A percentile compares a stretch with the other conserved stretches of the same genome.
These are phyloP conservation scores for Sarcophaga subvicina DNA, from an alignment of 2,888 invertebrate genomes.

Conservation along the genomic window DNA sequence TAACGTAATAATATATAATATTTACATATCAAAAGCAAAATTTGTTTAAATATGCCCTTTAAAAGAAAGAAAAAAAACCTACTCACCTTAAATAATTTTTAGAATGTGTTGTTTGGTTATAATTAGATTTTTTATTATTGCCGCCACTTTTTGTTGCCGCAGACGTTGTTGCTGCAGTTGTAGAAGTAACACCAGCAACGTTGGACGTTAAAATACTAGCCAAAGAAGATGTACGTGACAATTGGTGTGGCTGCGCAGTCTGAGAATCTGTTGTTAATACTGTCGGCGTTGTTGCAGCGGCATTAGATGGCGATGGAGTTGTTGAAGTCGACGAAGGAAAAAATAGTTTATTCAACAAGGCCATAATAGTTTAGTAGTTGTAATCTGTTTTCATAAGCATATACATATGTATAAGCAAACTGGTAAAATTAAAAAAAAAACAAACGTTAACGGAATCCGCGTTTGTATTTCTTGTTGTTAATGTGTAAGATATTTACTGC, in stretches of 20 bases:
- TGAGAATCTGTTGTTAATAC: slow-evolving; percentile 53
- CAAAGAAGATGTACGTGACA: slow-evolving; percentile 72
- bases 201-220: slow-evolving; percentile 52
- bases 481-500: not conserved
- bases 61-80: not conserved
- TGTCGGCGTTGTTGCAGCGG: slow-evolving; percentile 68
- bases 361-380: slow-evolving; percentile 83
- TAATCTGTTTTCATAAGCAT: not conserved
- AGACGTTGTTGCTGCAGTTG: slow-evolving; percentile 50
- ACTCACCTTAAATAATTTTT: slow-evolving; percentile 81
- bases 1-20: no score
- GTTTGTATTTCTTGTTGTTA: slow-evolving; percentile 9
- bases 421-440: not conserved
- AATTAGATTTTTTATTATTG: slow-evolving; percentile 67
- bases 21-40: not conserved
- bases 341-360: slow-evolving; percentile 89
- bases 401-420: slow-evolving; percentile 2
- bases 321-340: slow-evolving; percentile 83
- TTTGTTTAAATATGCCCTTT: not conserved
- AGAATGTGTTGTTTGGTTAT: slow-evolving; percentile 77
- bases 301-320: slow-evolving; percentile 80
- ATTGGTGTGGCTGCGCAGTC: slow-evolving; percentile 34
- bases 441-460: not conserved
- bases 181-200: slow-evolving; percentile 17
- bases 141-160: slow-evolving; percentile 30